Percentiles rank a stretch among this genome's conserved stretches.
phyloP scores from a whole-genome alignment of 2,113 vertebrate genomes.

The Odocoileus hemionus region DNA sequence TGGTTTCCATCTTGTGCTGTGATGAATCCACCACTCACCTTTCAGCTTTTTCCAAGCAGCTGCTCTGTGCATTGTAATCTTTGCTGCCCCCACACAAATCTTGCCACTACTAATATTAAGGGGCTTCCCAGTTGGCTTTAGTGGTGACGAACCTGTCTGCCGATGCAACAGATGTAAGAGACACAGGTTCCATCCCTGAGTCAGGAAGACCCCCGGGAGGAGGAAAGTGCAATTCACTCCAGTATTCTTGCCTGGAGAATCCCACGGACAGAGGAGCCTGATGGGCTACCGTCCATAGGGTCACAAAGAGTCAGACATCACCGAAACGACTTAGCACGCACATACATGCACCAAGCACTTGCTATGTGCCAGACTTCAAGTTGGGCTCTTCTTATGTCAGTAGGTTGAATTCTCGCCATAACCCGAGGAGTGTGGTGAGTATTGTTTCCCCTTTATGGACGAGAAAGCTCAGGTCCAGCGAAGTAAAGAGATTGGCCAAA shows the following conservation, averaged over 20 bases:
- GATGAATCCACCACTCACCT: rapidly evolving
- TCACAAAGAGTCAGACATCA: neutral
- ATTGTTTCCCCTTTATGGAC: rapidly evolving
- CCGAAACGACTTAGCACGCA: neutral
- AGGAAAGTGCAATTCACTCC: neutral
- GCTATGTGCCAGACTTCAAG: neutral
- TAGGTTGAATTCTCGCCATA: rapidly evolving
- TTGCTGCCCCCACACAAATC: neutral
- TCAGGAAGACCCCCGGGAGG: neutral
- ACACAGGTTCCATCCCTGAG: neutral
- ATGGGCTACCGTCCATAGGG: neutral
- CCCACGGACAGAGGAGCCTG: neutral
- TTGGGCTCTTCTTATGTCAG: neutral
- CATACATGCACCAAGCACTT: neutral
- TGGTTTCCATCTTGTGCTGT: rapidly evolving
- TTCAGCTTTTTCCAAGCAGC: neutral
- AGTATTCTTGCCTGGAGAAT: neutral
- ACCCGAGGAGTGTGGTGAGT: rapidly evolving
- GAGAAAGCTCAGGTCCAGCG: neutral
- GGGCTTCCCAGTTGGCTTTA: neutral
- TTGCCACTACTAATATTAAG: neutral
- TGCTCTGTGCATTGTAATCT: neutral
- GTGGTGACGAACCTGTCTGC: neutral
- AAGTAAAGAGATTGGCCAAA: neutral
- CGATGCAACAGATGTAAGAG: neutral